Evolutionary conservation across 1,140 invertebrate species (phyloP), one percentile per base, ranked within the genome.

Genomic region (Camponotus pennsylvanicus): DNA sequence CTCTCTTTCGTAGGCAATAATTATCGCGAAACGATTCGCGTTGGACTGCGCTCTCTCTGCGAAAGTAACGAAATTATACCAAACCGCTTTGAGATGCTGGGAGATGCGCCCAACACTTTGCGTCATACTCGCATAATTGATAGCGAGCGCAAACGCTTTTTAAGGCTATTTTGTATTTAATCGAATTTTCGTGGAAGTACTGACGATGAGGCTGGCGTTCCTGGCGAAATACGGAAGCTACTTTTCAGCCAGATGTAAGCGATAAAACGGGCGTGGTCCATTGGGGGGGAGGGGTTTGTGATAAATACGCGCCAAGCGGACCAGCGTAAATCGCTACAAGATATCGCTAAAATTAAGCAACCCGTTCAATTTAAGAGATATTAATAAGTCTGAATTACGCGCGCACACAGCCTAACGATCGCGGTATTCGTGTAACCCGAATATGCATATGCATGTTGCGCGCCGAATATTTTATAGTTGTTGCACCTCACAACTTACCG

Each of bases 231-330:
- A 61, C 21, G 59, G 70, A 67, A 85, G 86, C 82, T 61, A 11
- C 57, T 75, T 15, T n/a, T 7, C 8, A 52, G 63, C 49, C 13
- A 52, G 9, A 40, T 9, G 77, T 52, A 52, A 52, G 49, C 79
- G 89, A 76, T 87, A 87, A 87, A 89, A 87, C 85, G 89, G 67
- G 79, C 79, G 79, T 83, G 79, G 79, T 13, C 1, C 69, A 37
- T 15, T 49, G 11, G 45, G 11, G 4, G 27, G 27, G 1, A 21
- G 21, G 27, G 9, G 11, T 6, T 15, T 34, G 69, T 63, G 79
- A 83, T 83, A 83, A 83, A 83, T 83, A 75, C 69, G 55, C 69
- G 37, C 55, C 34, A 40, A 42, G 69, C 57, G 69, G 55, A 73
- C 55, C 49, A 52, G 55, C 61, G 79, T 75, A 83, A 83, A 63